Conservation (phyloP, 2,888 invertebrate genomes). For the Scelioninae gen. 1 region DNA sequence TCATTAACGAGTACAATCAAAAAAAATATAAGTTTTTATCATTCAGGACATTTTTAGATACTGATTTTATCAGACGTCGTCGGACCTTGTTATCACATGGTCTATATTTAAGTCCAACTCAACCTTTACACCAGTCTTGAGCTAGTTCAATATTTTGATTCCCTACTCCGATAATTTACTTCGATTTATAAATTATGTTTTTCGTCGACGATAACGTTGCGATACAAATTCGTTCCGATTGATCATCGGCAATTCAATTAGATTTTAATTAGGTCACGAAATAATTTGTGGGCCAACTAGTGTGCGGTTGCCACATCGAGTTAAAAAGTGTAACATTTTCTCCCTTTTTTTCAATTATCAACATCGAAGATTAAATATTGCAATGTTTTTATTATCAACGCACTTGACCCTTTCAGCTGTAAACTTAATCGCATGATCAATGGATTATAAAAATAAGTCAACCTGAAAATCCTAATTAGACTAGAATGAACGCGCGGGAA, state of each 20-base stretch:
- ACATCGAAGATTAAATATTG: constrained; percentile 12
- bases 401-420: constrained; percentile 19
- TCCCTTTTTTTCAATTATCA: neutral
- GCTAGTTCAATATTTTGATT: constrained; percentile 1
- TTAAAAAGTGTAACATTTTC: neutral
- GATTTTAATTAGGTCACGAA: constrained; percentile 41
- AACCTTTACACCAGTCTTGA: constrained; percentile 10
- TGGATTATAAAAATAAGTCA: constrained; percentile 33
- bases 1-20: no score
- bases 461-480: constrained; percentile 27
- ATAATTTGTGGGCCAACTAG: constrained; percentile 31
- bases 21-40: neutral
- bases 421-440: constrained; percentile 23
- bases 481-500: constrained; percentile 9
- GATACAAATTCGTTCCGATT: constrained; percentile 28
- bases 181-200: neutral
- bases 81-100: constrained; percentile 12
- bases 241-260: constrained; percentile 31
- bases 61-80: neutral
- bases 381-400: neutral
- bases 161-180: neutral
- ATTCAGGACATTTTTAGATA: neutral
- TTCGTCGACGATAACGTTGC: neutral
- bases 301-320: neutral
- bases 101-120: constrained; percentile 3